Conservation (phyloP, 2,797 vertebrate genomes). For the Coracias cyanogaster region DNA sequence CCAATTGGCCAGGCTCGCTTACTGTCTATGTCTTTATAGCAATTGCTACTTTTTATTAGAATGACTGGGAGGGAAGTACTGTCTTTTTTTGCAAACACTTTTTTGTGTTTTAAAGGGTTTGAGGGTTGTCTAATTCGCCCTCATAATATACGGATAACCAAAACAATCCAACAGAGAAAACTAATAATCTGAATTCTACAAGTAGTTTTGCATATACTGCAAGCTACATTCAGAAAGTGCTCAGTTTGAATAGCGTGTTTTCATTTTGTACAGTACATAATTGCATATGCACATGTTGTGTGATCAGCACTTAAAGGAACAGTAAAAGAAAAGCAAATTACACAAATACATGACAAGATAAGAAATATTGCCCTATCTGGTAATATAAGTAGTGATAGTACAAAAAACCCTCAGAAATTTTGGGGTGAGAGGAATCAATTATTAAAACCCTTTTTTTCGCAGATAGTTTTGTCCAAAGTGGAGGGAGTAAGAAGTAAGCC, state of each 20-base stretch:
- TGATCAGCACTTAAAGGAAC: background rate
- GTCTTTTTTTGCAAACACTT: background rate
- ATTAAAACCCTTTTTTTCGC: background rate
- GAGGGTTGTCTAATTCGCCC: background rate
- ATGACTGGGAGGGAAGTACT: background rate
- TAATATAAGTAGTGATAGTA: background rate
- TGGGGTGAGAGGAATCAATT: background rate
- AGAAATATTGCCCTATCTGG: background rate
- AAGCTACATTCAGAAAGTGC: background rate
- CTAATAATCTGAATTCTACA: background rate
- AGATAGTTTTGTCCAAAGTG: background rate
- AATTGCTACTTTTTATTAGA: conserved; percentile 5
- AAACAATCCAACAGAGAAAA: background rate
- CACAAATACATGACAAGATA: background rate
- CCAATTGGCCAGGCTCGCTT: conserved; percentile 11
- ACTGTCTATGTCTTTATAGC: conserved; percentile 3
- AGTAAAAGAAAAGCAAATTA: background rate
- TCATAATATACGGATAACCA: background rate
- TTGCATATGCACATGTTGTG: background rate
- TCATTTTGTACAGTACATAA: background rate
- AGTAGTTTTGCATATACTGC: background rate
- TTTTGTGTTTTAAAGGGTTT: background rate
- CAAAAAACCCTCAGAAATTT: background rate
- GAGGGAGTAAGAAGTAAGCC: background rate
- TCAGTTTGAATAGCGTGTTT: background rate